phyloP scores from a whole-genome alignment of 2,113 vertebrate genomes.

The Poeciliopsis turrubarensis region DNA sequence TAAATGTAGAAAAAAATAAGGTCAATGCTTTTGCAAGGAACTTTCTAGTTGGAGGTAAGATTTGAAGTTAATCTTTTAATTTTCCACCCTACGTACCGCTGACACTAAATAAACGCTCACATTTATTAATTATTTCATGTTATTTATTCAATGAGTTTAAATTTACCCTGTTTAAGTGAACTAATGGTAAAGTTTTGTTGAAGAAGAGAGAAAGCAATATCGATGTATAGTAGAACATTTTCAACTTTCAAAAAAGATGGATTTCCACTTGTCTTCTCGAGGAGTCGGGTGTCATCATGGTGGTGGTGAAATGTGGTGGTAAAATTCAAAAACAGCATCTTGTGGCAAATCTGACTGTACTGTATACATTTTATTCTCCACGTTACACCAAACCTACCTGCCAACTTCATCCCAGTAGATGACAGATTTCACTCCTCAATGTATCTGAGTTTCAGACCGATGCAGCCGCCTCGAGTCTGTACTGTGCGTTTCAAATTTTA shows the following conservation, averaged over 20 bases:
- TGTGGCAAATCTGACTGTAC: conserved; percentile 6
- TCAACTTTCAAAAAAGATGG: not conserved
- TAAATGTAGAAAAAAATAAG: not conserved
- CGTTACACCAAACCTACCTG: conserved; percentile 44
- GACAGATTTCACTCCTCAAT: conserved; percentile 1
- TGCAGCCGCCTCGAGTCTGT: not conserved
- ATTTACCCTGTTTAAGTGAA: not conserved
- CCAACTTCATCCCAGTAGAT: conserved; percentile 24
- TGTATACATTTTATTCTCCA: conserved; percentile 36
- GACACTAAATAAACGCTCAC: not conserved
- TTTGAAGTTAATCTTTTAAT: conserved; percentile 1
- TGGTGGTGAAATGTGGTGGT: not conserved
- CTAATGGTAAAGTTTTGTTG: not conserved
- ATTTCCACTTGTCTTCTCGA: not conserved
- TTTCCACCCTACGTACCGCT: not conserved
- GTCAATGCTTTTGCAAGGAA: not conserved
- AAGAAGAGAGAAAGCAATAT: conserved; percentile 1
- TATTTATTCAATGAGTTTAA: not conserved
- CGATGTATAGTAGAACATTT: not conserved
- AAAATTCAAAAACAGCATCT: not conserved
- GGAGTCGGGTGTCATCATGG: not conserved
- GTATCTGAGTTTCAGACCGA: conserved; percentile 7
- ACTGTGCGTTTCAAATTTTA: conserved; percentile 7
- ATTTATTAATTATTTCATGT: not conserved
- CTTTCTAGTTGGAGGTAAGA: not conserved